Evolutionary conservation across 1,140 invertebrate genomes (phyloP), one percentile per base, ranked within the genome.

Genomic region (Aleiodes sp.): DNA sequence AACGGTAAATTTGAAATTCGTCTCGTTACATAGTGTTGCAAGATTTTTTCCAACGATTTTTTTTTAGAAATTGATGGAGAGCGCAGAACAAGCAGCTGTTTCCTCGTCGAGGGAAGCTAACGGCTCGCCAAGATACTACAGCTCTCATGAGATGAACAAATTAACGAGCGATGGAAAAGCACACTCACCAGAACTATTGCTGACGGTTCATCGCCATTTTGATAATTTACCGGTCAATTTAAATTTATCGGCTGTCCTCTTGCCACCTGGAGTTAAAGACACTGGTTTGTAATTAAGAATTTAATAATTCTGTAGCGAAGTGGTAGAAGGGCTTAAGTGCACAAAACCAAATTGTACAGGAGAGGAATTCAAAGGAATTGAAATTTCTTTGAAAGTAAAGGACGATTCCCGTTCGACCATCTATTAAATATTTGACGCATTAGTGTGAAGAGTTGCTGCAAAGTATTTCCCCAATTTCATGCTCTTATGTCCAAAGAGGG

Each of bases 201-300:
- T 94, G 37, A 88, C 88, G 31, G 89, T 89, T 43, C 93, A 92
- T 86, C 86, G 91, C 62, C 93, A 94, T 77, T 95, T 94, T 78
- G 93, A 94, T 79, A 91, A 94, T 76, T 88, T 94, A 70, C 90
- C 91, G 35, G 94, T 98, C 59, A 98, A 97, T 84, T 89, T 92
- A 63, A 94, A 90, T 78, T 87, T 93, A 71, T 97, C 95, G 81
- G 93, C 95, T 21, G 93, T 98, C 71, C 91, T 98, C 73, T 91
- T 98, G 77, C 96, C 97, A 9, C 91, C 92, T 4, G 94, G 92
- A 79, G 91, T 97, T 24, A 93, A 92, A 77, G 92, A 94, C 74
- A 88, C 90, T 84, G 91, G 93, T 95, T 85, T 82, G 84, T 65
- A 29, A 64, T 35, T 26, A 29, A 1, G 4, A 59, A 59, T 59